Evolutionary conservation across 2,888 invertebrate species (phyloP), one percentile per base, ranked within the genome.

Genomic region (Macrosiphum euphorbiae): DNA sequence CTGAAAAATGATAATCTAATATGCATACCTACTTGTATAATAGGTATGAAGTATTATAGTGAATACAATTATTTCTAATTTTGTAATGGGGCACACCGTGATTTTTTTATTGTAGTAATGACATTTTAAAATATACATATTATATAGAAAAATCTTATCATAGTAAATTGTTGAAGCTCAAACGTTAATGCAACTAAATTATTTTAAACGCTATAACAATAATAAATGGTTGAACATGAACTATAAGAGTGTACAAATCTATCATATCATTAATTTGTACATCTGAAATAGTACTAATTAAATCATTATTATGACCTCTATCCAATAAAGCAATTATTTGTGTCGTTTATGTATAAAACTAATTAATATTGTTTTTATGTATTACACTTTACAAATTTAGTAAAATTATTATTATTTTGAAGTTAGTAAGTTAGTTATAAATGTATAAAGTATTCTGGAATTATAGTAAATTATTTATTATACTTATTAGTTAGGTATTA

Each of bases 131-230:
- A 78, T 78, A 41, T 78, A 35, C 8, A 20, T 44, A 85, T 44
- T 85, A 28, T 85, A 44, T 85, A 44, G 28, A 28, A 85, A 85
- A 44, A 78, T 78, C 78, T 78, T 78, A 78, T 78, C 78, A 78
- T 78, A 78, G n/a, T n/a, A n/a, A n/a, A 78, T 78, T 78, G 78
- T 35, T 20, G 8, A 78, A 41, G 78, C 35, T 78, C 78, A 78
- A 78, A 78, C 78, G 78, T 78, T 78, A 78, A 78, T 20, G 35
- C 35, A 20, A 78, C 35, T 3, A 78, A 78, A 78, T 78, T 78
- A 78, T 78, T 78, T 35, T 78, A 78, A 78, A 78, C 35, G 20
- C 20, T 78, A 24, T 78, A 78, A 78, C 35, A 78, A 78, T 78
- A 78, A 78, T 78, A 78, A 78, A 78, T 78, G 7, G 78, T 35